phyloP scores from a whole-genome alignment of 2,888 invertebrate genomes.

The Agrotis exclamationis region DNA sequence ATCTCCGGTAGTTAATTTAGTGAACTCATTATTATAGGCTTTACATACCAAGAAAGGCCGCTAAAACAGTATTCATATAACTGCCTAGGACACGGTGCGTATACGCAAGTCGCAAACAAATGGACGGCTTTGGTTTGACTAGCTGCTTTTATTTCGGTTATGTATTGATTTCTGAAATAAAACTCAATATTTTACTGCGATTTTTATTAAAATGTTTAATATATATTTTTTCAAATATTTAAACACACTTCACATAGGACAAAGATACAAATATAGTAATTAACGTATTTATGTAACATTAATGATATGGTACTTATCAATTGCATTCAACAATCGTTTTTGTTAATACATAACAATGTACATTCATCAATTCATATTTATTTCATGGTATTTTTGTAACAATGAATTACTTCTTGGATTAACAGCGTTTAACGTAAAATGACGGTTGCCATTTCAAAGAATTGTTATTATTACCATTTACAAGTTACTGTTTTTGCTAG shows the following conservation, averaged over 20 bases:
- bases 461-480: neutral
- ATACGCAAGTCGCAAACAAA: neutral
- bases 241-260: slow-evolving; percentile 77
- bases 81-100: too few species aligned
- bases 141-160: neutral
- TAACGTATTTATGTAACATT: slow-evolving; percentile 72
- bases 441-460: neutral
- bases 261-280: slow-evolving; percentile 73
- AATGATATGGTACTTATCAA: slow-evolving; percentile 80
- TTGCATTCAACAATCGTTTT: slow-evolving; percentile 64
- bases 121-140: neutral
- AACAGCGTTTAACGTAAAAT: neutral
- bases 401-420: slow-evolving; percentile 8
- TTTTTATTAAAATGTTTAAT: slow-evolving; percentile 80
- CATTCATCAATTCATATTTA: slow-evolving; percentile 2
- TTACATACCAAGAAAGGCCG: too few species aligned
- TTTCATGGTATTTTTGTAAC: slow-evolving; percentile 24
- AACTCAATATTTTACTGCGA: slow-evolving; percentile 68
- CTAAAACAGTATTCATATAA: too few species aligned
- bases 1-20: too few species aligned
- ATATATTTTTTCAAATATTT: slow-evolving; percentile 74
- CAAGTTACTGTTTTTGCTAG: too few species aligned
- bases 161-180: slow-evolving; percentile 21
- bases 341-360: slow-evolving; percentile 44
- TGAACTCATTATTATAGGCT: too few species aligned